Base-by-base conservation (phyloP, 2,888 invertebrate genomes). In the Drosophila vallismaia region DNA sequence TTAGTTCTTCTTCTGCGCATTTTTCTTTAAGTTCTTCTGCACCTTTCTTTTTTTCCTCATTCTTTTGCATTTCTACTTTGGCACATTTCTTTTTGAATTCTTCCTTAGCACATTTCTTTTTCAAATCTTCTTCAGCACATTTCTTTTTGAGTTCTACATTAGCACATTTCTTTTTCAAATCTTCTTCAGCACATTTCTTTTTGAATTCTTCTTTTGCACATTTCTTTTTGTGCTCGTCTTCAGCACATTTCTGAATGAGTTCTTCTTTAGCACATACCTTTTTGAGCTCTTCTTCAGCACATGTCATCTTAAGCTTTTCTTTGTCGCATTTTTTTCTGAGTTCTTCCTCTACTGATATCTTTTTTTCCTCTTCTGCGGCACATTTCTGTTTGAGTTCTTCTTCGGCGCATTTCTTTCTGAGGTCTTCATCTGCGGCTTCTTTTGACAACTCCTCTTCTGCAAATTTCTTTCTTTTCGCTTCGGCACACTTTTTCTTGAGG, bases 221-320 rank as follows among this genome's bases (percentile, higher is more conserved):
- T 19, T 54, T 29, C 28, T 9, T 40, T 19, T 10, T 26, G 0
- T 5, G 8, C 1, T 38, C 14, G 1, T 38, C 31, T n/a, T 45
- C 40, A 0, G 24, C 57, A 4, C 29, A 26, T 57, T 63, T 51
- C 42, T 36, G 14, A 36, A 1, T 38, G 24, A 19, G 28, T 36
- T 59, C 7, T 48, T 26, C 8, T 50, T 49, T 1, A 24, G 4
- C 0, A 19, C 19, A 19, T 7, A 10, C 2, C 12, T 19, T 36
- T 26, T n/a, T 24, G 9, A 14, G 0, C 14, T 36, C 28, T n/a
- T 26, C 33, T 26, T 50, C 36, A 1, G 7, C n/a, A 7, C 48
- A n/a, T 33, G 29, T 50, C 8, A 29, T 14, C 4, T 45, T 36
- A 1, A 33, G 36, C 3, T 58, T 38, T 8, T 8, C 55, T 28